Evolutionary conservation across 1,140 invertebrate genomes (phyloP), one percentile per base, ranked within the genome.

Genomic region (Pseudobourletiella spinata): DNA sequence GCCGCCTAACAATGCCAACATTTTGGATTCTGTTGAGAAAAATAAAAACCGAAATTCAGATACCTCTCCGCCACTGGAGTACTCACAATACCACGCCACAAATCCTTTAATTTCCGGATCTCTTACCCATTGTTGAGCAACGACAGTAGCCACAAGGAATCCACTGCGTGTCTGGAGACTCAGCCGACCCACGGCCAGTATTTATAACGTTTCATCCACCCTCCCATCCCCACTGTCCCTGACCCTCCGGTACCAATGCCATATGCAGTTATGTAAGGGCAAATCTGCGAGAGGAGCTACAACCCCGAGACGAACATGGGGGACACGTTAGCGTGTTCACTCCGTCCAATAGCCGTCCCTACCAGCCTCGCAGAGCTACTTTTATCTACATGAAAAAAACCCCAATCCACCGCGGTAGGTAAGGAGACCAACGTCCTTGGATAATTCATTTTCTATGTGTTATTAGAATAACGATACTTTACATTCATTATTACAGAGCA

Each of bases 121-220:
- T 20, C 55, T 43, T 57, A 57, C 55, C 55, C 55, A 43, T 32
- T 57, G 54, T 26, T 57, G 55, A 43, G 35, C 55, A 44, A 3
- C 6, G 22, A 32, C 16, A 16, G n/a, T 32, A 25, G 32, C 32
- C 29, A 35, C 16, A 15, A 32, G 52, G 55, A 57, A 57, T 57
- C 55, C 55, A 24, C 3, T 16, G 24, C 2, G 55, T 44, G 39
- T 57, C 55, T 57, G 55, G 16, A 57, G 32, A 4, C 4, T 14
- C n/a, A 25, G n/a, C 3, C 18, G 3, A 3, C 8, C 3, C 22
- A 4, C 24, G 20, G 24, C 54, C 28, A 18, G 26, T 56, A 56
- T 56, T 56, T 56, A 56, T 56, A 56, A 56, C 15, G 15, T 56
- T 35, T 22, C 22, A 15, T n/a, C n/a, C n/a, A 48, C 46, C n/a